Evolutionary conservation across 2,888 invertebrate genomes (phyloP).

Genomic region (Volucella inanis): DNA sequence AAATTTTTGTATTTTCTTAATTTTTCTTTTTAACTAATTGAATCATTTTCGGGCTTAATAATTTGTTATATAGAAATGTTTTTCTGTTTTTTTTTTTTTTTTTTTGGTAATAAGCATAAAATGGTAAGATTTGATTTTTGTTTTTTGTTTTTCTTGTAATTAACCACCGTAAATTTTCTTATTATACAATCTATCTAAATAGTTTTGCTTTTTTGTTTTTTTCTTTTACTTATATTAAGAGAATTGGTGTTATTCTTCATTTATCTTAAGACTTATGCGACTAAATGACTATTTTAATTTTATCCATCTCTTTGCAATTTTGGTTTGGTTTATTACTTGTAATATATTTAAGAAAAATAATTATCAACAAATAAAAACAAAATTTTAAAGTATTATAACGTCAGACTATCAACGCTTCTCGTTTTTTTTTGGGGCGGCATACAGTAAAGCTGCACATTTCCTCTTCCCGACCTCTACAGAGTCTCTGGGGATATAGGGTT

Average conservation of each 20-base stretch:
- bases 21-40: constrained; percentile 47
- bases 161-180: constrained; percentile 61
- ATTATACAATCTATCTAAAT: constrained; percentile 70
- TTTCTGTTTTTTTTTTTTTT: constrained; percentile 36
- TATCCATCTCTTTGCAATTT: constrained; percentile 3
- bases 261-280: constrained; percentile 46
- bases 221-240: constrained; percentile 38
- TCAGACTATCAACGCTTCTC: too few relatives aligned
- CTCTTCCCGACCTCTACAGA: too few relatives aligned
- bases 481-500: too few relatives aligned
- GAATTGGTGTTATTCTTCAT: constrained; percentile 60
- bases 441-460: too few relatives aligned
- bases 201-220: constrained; percentile 8
- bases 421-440: too few relatives aligned
- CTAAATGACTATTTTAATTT: constrained; percentile 16
- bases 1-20: constrained; percentile 27
- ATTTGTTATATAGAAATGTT: constrained; percentile 57
- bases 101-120: constrained; percentile 62
- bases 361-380: too few relatives aligned
- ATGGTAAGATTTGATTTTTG: constrained; percentile 57
- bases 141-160: constrained; percentile 47
- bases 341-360: background rate
- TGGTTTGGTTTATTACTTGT: background rate
- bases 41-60: constrained; percentile 36
- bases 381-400: too few relatives aligned